phyloP scores from a whole-genome alignment of 2,888 invertebrate genomes.

The Pemphredon lugubris region DNA sequence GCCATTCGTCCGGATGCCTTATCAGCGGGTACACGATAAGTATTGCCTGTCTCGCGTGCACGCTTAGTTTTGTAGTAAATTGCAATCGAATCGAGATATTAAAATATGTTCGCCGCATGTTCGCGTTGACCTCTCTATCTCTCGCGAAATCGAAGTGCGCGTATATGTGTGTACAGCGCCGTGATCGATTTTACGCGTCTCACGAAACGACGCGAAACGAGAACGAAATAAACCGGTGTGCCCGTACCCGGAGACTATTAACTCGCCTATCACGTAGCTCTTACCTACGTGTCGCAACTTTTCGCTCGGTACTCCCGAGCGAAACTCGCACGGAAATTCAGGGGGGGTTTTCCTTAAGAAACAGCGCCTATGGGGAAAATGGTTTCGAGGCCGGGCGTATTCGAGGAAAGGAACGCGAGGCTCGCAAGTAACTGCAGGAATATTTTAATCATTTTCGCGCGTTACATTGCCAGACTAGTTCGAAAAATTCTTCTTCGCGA shows the following conservation, averaged over 20 bases:
- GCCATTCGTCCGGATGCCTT: conserved; percentile 34
- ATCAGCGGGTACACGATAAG: conserved; percentile 44
- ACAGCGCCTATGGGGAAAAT: too few relatives aligned
- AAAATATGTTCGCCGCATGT: conserved; percentile 38
- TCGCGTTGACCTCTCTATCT: conserved; percentile 50
- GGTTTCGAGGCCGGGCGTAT: too few relatives aligned
- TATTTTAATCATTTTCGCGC: too few relatives aligned
- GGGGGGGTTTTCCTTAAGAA: background rate
- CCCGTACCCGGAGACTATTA: conserved; percentile 20
- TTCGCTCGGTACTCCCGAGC: background rate
- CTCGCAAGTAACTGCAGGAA: too few relatives aligned
- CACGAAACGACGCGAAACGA: too few relatives aligned
- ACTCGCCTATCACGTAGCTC: conserved; percentile 23
- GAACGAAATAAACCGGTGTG: conserved; percentile 18
- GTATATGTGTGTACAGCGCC: conserved; percentile 29
- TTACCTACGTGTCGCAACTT: conserved; percentile 24
- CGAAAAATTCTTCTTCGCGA: too few relatives aligned
- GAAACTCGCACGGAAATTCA: background rate
- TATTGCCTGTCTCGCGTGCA: conserved; percentile 20
- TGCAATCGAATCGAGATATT: conserved; percentile 51
- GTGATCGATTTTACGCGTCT: conserved; percentile 16
- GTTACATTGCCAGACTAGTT: too few relatives aligned
- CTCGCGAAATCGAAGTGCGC: conserved; percentile 40
- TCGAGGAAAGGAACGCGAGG: too few relatives aligned
- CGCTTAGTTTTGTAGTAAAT: conserved; percentile 47